These are phyloP conservation scores for Semibalanus balanoides DNA, from an alignment of 1,140 invertebrate genomes.

Conservation along the genomic window DNA sequence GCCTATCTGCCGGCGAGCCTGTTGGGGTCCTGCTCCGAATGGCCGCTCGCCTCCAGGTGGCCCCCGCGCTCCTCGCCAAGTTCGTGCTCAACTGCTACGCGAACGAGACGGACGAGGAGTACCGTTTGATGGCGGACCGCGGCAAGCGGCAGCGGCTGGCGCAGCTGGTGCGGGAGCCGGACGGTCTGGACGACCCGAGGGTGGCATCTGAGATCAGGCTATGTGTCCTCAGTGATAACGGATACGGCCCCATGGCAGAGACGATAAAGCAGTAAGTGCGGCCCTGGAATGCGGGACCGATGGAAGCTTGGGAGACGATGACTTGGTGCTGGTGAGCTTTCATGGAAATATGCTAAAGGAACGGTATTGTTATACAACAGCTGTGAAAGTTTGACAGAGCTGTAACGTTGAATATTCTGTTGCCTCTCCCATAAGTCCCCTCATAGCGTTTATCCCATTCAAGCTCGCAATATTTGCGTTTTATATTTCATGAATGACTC, in stretches of 20 bases:
- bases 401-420: no score
- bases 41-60: conserved; percentile 37
- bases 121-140: background rate
- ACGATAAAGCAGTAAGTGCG: conserved; percentile 48
- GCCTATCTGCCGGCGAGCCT: conserved; percentile 24
- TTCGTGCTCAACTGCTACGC: conserved; percentile 45
- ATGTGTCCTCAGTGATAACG: conserved; percentile 53
- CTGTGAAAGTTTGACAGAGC: no score
- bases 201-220: conserved; percentile 15
- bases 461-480: no score
- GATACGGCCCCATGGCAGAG: conserved; percentile 60
- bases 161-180: background rate
- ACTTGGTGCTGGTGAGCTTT: no score
- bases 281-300: no score
- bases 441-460: no score
- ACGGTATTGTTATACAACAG: no score
- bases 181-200: conserved; percentile 6
- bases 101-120: conserved; percentile 16
- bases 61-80: conserved; percentile 47
- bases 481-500: no score
- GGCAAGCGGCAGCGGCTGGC: conserved; percentile 7
- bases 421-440: no score
- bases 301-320: no score
- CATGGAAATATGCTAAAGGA: no score
- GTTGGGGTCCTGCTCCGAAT: conserved; percentile 42